Base-by-base conservation (phyloP, 1,140 invertebrate species). In the Luehdorfia chinensis region DNA sequence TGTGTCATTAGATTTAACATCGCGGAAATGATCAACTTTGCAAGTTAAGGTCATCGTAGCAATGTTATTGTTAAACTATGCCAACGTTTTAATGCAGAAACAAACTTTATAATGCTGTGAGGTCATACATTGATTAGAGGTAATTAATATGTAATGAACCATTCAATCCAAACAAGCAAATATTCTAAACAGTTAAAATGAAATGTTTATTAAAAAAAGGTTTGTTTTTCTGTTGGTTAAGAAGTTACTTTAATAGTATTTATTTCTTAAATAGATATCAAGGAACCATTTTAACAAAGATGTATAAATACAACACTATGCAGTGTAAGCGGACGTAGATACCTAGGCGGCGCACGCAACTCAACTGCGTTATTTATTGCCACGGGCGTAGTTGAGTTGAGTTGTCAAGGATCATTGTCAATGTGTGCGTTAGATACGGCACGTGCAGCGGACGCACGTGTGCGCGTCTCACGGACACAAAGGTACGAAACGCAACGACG, bases 21-120 rank as follows among this genome's bases (percentile, higher is more conserved):
- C 66, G 56, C 71, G 77, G 73, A 78, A 78, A 71, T 66, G 50
- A 61, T 61, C 50, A 60, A 50, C 55, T 56, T 55, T 76, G 65
- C 67, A 73, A 66, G 66, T 59, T 71, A 76, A 75, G 73, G 73
- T 74, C 69, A 63, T 57, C 56, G 49, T 55, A 56, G 50, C 45
- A 43, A 51, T 57, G 54, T 68, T 25, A 44, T 59, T 9, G 25
- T 31, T 6, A 9, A 11, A 31, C 12, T 3, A 21, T 21, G 2
- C 2, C 6, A 21, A 21, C 6, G n/a, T 21, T 21, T 3, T 21
- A 21, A 21, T 21, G 7, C 27, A 13, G 5, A 31, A 9, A 31
- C 30, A 14, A 31, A 31, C 30, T 12, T 31, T 5, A 0, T 12
- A 12, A 0, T 12, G 30, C 9, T 31, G 9, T 4, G 25, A 27